phyloP scores from a whole-genome alignment of 2,888 invertebrate genomes.

The Tipula confusa region DNA sequence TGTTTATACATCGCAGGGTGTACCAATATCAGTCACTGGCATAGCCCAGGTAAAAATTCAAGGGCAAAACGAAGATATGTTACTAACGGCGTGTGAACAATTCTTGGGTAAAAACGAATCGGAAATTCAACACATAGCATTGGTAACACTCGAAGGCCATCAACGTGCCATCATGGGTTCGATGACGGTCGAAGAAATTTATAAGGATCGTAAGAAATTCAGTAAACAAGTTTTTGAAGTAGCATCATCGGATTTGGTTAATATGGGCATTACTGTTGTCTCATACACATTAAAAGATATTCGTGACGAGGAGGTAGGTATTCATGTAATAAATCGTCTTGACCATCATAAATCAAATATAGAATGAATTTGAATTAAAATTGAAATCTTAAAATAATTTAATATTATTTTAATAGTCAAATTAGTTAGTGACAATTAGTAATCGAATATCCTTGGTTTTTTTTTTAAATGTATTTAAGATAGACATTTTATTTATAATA shows the following conservation, averaged over 20 bases:
- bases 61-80: conserved; percentile 70
- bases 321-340: neutral
- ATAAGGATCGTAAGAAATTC: conserved; percentile 93
- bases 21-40: conserved; percentile 94
- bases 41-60: conserved; percentile 91
- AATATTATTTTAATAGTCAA: neutral
- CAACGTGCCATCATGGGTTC: conserved; percentile 95
- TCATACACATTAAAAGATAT: conserved; percentile 93
- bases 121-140: conserved; percentile 86
- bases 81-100: conserved; percentile 83
- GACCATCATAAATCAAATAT: neutral
- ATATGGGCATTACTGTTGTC: conserved; percentile 95
- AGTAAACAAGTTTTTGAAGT: conserved; percentile 93
- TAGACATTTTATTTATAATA: neutral
- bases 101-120: conserved; percentile 83
- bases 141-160: conserved; percentile 89
- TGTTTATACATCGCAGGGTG: conserved; percentile 94
- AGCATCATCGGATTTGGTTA: conserved; percentile 89
- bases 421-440: neutral
- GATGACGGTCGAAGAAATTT: conserved; percentile 95
- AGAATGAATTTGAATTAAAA: conserved; percentile 20
- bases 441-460: neutral
- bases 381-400: conserved; percentile 5
- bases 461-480: neutral
- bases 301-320: conserved; percentile 82